Conservation (phyloP, 2,797 vertebrate species). For the Hipposideros larvatus region DNA sequence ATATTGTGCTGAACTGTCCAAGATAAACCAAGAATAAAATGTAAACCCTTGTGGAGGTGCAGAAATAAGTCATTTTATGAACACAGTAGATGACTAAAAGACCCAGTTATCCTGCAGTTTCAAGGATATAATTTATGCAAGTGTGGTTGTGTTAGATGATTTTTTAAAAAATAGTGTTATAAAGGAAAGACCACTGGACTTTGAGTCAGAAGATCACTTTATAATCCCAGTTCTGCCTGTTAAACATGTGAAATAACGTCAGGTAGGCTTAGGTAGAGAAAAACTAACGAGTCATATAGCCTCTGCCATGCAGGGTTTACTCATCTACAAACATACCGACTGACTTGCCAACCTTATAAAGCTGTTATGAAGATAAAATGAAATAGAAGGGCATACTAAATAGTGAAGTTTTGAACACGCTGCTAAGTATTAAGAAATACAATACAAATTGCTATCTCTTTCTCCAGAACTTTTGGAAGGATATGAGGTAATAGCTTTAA, state of each 20-base stretch:
- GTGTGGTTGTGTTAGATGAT: neutral
- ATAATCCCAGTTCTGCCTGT: conserved; percentile 14
- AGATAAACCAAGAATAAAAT: conserved; percentile 40
- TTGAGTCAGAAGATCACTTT: conserved; percentile 39
- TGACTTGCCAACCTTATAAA: conserved; percentile 22
- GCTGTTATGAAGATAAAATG: conserved; percentile 36
- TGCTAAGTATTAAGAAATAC: conserved; percentile 20
- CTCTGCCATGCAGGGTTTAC: neutral
- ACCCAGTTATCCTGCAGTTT: neutral
- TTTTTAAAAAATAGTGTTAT: neutral
- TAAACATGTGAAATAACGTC: conserved; percentile 19
- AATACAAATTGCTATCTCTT: conserved; percentile 39
- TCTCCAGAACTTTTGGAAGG: conserved; percentile 32
- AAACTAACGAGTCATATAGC: conserved; percentile 9
- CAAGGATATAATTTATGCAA: conserved; percentile 12
- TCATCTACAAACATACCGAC: neutral
- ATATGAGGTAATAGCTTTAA: conserved; percentile 40
- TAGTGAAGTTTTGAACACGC: conserved; percentile 7
- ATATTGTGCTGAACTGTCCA: neutral
- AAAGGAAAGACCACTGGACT: neutral
- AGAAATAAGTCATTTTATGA: conserved; percentile 10
- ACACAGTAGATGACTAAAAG: conserved; percentile 9
- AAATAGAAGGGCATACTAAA: conserved; percentile 43
- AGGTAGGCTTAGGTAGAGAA: neutral
- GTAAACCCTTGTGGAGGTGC: neutral